Conservation (phyloP, 2,113 vertebrate genomes). For the Colossoma macropomum region DNA sequence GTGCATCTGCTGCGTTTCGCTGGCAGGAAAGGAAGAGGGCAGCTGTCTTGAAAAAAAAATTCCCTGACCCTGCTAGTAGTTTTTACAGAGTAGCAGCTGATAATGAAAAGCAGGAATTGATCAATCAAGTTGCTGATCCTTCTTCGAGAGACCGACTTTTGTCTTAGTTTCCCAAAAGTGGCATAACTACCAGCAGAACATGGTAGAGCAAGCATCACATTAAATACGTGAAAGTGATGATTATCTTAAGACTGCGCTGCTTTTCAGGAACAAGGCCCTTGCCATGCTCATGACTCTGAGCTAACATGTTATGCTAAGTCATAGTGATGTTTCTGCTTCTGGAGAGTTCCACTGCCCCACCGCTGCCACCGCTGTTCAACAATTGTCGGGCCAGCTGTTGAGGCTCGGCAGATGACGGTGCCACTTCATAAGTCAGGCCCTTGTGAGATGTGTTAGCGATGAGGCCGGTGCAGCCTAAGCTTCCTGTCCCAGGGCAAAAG, state of each 20-base stretch:
- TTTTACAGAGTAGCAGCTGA: not conserved
- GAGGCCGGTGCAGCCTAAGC: conserved; percentile 45
- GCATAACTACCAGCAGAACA: not conserved
- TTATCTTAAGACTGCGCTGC: not conserved
- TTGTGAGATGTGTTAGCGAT: conserved; percentile 38
- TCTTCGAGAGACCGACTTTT: not conserved
- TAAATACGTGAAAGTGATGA: not conserved
- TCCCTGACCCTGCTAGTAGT: not conserved
- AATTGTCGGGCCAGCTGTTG: conserved; percentile 69
- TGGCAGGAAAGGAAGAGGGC: not conserved
- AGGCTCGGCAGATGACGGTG: conserved; percentile 60
- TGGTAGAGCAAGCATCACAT: not conserved
- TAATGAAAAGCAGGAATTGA: not conserved
- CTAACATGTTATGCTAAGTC: conserved; percentile 14
- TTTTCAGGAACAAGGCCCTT: not conserved
- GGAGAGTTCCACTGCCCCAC: conserved; percentile 33
- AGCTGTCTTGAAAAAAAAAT: not conserved
- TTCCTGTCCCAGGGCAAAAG: conserved; percentile 51
- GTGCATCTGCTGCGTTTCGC: conserved; percentile 12
- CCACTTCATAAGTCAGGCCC: conserved; percentile 64
- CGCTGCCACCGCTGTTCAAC: conserved; percentile 53
- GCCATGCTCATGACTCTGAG: conserved; percentile 24
- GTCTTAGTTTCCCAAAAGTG: not conserved
- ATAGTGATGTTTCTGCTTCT: conserved; percentile 22
- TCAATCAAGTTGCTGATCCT: not conserved